Evolutionary conservation across 1,140 invertebrate species (phyloP).

Genomic region (Zaprionus tsacasi): DNA sequence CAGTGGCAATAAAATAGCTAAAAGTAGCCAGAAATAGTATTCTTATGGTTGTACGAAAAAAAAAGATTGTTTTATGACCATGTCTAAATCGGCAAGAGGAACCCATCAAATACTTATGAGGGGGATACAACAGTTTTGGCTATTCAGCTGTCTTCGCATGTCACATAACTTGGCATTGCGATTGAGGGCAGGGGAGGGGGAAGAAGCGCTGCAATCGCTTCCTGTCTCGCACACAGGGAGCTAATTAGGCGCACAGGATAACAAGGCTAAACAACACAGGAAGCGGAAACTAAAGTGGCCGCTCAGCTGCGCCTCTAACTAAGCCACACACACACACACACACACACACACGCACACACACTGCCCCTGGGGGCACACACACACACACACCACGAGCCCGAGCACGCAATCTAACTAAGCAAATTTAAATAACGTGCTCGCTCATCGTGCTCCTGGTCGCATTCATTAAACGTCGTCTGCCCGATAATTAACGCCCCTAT

Average conservation of each 20-base stretch:
- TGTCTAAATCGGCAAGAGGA: slow-evolving; percentile 24
- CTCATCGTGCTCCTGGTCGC: slow-evolving; percentile 55
- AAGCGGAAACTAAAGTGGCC: slow-evolving; percentile 76
- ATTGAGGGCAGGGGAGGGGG: slow-evolving; percentile 10
- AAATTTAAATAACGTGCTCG: slow-evolving; percentile 76
- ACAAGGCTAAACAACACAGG: slow-evolving; percentile 69
- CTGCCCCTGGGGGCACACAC: background rate
- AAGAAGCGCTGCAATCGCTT: slow-evolving; percentile 45
- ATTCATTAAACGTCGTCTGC: slow-evolving; percentile 75
- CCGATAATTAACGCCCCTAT: slow-evolving; percentile 81
- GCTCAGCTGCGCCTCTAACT: slow-evolving; percentile 56
- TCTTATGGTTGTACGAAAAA: slow-evolving; percentile 1
- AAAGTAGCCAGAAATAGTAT: slow-evolving; percentile 9
- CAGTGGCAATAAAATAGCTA: slow-evolving; percentile 20
- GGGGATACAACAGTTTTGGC: slow-evolving; percentile 22
- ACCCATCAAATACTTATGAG: too few species aligned
- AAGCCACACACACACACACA: slow-evolving; percentile 48
- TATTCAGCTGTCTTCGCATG: slow-evolving; percentile 56
- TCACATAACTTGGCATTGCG: slow-evolving; percentile 58
- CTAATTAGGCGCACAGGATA: slow-evolving; percentile 71
- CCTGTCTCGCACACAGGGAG: slow-evolving; percentile 52
- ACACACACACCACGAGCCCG: slow-evolving; percentile 10
- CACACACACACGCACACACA: slow-evolving; percentile 19
- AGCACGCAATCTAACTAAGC: slow-evolving; percentile 70
- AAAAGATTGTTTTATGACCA: slow-evolving; percentile 59